Evolutionary conservation across 2,797 vertebrate genomes (phyloP), one percentile per base, ranked within the genome.

Genomic region (Mastacembelus armatus): DNA sequence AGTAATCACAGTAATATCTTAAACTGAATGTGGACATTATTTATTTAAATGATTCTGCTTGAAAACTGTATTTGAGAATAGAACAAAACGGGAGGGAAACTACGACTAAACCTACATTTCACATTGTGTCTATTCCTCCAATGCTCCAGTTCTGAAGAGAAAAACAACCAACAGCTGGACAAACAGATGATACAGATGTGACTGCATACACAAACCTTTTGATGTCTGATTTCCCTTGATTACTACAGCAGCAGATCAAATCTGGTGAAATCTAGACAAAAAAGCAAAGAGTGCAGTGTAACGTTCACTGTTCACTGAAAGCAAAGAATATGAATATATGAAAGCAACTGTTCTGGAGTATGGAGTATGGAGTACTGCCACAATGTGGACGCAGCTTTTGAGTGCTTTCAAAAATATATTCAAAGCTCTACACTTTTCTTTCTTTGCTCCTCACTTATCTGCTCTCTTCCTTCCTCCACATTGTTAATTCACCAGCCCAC

Each of bases 401-500:
- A 51, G 33, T 8, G 24, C 55, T 50, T 58, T 66, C 21, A 33
- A 51, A 70, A 58, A 54, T 36, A 38, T 6, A 51, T 50, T 67
- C 26, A 55, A 67, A 79, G 32, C 39, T 5, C 7, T 22, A 19
- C 47, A 29, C 32, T 69, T 24, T 45, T 30, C 56, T 57, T 44
- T 39, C 57, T 59, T 42, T 43, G 32, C 49, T 47, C 24, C 11
- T 27, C 55, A 63, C 52, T 60, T 54, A 45, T 62, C 56, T 38
- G 7, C 49, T 30, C 40, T 52, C 55, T 40, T 45, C 49, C 61
- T 59, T 55, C 56, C 69, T 58, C 71, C 63, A 36, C 66, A 42
- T 66, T 68, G 66, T 62, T 73, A 74, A 72, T 78, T 79, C 70
- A 47, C 77, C 77, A 64, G 42, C 60, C 60, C 64, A 14, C 57